Base-by-base conservation (phyloP, 64 coral and sea anemone species). In the Anthopleura sola region DNA sequence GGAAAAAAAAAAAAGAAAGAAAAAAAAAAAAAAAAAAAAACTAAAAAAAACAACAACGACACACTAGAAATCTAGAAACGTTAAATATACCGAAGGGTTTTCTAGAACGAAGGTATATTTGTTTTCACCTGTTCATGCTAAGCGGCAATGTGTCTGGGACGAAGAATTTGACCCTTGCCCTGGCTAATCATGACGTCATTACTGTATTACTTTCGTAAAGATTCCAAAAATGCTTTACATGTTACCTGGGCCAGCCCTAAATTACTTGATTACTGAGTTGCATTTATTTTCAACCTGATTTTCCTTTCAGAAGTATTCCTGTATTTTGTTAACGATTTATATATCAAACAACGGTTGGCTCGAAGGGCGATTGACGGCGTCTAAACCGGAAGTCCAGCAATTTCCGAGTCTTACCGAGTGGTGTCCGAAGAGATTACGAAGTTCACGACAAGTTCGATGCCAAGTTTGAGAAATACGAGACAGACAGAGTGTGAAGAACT, bases 161-260 rank as follows among this genome's bases (percentile, higher is more conserved):
- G 50, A 53, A 53, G 50, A 53, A 53, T 53, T 53, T 53, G 50
- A 17, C 50, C 11, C 16, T 53, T 53, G 50, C 50, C 50, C 40
- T 44, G 2, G 16, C 7, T 12, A 53, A 53, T 15, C 1, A 53
- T 62, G 21, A 62, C 24, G 58, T 62, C 58, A 62, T 56, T 26
- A 62, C 1, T 62, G 58, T 28, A 62, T 62, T n/a, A 23, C 58
- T 62, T 62, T 62, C 58, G n/a, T 62, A 26, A 62, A n/a, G 24
- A 62, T 62, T 62, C 58, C 58, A 69, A 20, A 47, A 88, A 88
- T 88, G 76, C 78, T 4, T 34, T 69, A 24, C 38, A 66, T 79
- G 46, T 40, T 29, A 19, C 31, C 28, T 56, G 24, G 32, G 16
- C 58, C 58, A 24, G n/a, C 23, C 58, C 58, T 26, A 62, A 26